Evolutionary conservation across 2,888 invertebrate species (phyloP), one percentile per base, ranked within the genome.

Genomic region (Drosophila koepferae): DNA sequence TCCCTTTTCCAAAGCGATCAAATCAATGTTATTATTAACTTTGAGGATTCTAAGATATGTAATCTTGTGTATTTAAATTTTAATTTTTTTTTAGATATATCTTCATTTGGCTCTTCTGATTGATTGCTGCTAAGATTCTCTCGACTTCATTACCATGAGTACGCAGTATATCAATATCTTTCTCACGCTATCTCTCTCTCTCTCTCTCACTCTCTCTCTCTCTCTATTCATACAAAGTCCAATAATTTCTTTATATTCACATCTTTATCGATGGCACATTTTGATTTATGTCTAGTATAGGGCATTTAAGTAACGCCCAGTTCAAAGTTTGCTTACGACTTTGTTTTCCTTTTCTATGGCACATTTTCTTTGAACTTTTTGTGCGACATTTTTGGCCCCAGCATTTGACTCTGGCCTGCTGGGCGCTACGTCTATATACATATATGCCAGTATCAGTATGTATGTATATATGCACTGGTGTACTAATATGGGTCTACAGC

Each of bases 331-430:
- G 49, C 63, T 61, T 68, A 65, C 64, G 61, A 72, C 63, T 68
- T 80, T 60, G 43, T 54, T 64, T 66, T 66, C 62, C 56, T 71
- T 61, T 54, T 61, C 55, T 51, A 61, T 55, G 72, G 67, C 63
- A 72, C 38, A 67, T 72, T 72, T 75, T 72, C 56, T 53, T 72
- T 73, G 69, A 61, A 49, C 55, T 73, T 67, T 67, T 70, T 81
- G 67, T 83, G 79, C 72, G 84, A 82, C 84, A 82, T 82, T 83
- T 82, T 83, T 83, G 81, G 82, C 74, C 74, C 73, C 60, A 74
- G 58, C 66, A 73, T 74, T 81, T 80, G 82, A 75, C 74, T 73
- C 59, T 67, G 73, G 49, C 43, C 61, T 49, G 63, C 31, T 58
- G 63, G 56, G 41, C 36, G n/a, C 31, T 55, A 49, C 58, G 51